Evolutionary conservation across 2,113 vertebrate genomes (phyloP).

Genomic region (Oxyura jamaicensis): DNA sequence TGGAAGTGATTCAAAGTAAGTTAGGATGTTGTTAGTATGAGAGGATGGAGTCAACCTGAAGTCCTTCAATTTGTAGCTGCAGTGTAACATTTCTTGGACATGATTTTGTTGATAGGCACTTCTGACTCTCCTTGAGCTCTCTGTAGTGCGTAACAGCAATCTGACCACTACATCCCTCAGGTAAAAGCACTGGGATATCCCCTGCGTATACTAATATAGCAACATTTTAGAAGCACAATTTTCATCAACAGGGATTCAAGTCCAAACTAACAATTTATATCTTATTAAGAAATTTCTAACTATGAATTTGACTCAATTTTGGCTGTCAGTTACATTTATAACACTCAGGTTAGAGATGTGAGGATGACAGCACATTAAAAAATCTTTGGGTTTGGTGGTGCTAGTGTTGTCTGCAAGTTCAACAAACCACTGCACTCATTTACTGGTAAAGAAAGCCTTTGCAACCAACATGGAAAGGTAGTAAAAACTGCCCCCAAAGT

Average conservation of each 20-base stretch:
- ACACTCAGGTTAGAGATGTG: neutral
- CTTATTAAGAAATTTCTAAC: conserved; percentile 16
- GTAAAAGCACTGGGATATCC: neutral
- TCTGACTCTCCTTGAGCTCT: neutral
- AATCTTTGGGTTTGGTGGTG: neutral
- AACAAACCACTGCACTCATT: neutral
- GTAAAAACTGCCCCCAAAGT: neutral
- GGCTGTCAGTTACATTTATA: conserved; percentile 42
- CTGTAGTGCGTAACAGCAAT: neutral
- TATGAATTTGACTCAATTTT: conserved; percentile 32
- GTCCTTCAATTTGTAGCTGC: neutral
- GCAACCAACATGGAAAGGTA: neutral
- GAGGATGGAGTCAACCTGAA: neutral
- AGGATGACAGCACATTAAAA: neutral
- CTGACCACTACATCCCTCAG: neutral
- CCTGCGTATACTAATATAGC: neutral
- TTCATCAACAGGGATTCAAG: neutral
- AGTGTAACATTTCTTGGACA: neutral
- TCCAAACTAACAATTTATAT: conserved; percentile 11
- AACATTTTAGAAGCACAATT: neutral
- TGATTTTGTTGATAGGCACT: neutral
- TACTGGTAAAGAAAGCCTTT: neutral
- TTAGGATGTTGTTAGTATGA: neutral
- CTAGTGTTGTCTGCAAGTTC: neutral
- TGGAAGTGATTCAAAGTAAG: neutral